These are phyloP conservation scores for Periparus ater DNA, from an alignment of 2,797 vertebrate genomes.

Conservation along the genomic window DNA sequence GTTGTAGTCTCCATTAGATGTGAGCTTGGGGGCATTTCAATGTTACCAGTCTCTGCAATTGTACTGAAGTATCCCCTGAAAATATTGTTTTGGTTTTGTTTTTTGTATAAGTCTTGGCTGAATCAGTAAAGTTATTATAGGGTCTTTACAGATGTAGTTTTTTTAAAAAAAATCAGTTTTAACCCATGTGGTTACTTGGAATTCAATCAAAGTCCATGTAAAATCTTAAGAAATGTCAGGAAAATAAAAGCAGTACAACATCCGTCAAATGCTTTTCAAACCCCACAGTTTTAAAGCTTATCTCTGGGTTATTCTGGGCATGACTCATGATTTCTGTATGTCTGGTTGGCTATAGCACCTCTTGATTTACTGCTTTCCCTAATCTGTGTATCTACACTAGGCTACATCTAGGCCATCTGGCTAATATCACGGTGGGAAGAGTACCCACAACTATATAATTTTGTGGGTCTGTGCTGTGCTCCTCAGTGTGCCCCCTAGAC, in stretches of 20 bases:
- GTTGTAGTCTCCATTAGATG: background rate
- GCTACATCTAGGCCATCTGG: background rate
- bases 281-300: background rate
- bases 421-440: background rate
- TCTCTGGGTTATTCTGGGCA: background rate
- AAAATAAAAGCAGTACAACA: background rate
- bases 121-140: background rate
- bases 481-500: background rate
- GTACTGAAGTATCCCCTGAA: background rate
- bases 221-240: background rate
- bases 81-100: background rate
- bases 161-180: background rate
- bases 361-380: constrained; percentile 26
- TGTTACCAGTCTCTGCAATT: background rate
- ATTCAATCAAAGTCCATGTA: background rate
- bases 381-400: background rate
- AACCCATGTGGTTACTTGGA: background rate
- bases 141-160: background rate
- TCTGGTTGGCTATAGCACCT: background rate
- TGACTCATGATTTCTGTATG: constrained; percentile 31
- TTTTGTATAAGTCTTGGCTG: background rate
- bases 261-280: background rate
- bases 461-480: background rate
- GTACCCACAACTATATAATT: rapidly evolving
- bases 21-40: background rate